Conservation (phyloP, 2,888 invertebrate species). For the Hypolimnas misippus region DNA sequence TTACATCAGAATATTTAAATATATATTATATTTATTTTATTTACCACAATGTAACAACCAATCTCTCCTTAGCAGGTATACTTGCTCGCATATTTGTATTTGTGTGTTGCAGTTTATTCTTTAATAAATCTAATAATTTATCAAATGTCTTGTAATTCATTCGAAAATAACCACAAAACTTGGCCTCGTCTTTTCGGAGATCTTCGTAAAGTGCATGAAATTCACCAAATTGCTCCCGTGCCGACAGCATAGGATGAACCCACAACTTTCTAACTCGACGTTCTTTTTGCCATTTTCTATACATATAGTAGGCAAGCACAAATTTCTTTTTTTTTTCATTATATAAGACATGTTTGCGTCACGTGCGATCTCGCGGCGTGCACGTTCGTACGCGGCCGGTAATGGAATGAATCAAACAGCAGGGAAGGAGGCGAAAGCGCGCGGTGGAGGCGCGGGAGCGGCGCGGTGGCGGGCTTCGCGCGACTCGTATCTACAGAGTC, state of each 20-base stretch:
- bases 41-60: slow-evolving; percentile 41
- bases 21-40: slow-evolving; percentile 35
- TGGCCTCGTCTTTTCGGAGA: slow-evolving; percentile 37
- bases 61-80: slow-evolving; percentile 34
- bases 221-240: slow-evolving; percentile 28
- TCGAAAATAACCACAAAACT: slow-evolving; percentile 39
- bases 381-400: slow-evolving; percentile 14
- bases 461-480: slow-evolving; percentile 3
- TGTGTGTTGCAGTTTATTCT: slow-evolving; percentile 35
- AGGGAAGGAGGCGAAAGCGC: slow-evolving; percentile 22
- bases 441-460: slow-evolving; percentile 14
- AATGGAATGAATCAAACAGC: slow-evolving; percentile 14
- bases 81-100: slow-evolving; percentile 38
- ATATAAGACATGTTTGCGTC: slow-evolving; percentile 25
- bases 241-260: slow-evolving; percentile 24
- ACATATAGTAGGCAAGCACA: slow-evolving; percentile 19
- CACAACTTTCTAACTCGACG: slow-evolving; percentile 19
- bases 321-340: slow-evolving; percentile 22
- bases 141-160: slow-evolving; percentile 39
- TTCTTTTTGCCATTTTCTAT: slow-evolving; percentile 21
- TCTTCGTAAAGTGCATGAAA: slow-evolving; percentile 29
- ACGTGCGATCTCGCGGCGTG: slow-evolving; percentile 25
- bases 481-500: neutral
- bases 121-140: slow-evolving; percentile 33
- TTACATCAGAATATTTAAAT: slow-evolving; percentile 22